Evolutionary conservation across 2,113 vertebrate species (phyloP), one percentile per base, ranked within the genome.

Genomic region (Lampris megalopsis): DNA sequence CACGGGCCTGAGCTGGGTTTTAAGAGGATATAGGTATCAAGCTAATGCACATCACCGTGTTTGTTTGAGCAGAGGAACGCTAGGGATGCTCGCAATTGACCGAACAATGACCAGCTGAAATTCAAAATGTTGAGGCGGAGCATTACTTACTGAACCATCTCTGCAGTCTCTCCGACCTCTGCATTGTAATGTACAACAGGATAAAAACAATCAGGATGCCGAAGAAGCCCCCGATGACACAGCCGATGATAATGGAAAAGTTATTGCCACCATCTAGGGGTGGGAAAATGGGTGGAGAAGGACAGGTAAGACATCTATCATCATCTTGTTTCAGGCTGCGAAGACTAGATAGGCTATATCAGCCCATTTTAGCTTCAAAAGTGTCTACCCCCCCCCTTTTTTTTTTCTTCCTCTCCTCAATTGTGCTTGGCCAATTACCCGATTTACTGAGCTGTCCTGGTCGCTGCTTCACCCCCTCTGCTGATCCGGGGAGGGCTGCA

Each of bases 141-240:
- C 5, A 7, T 0, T 48, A 86, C 92, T 93, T 75, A 95, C 94
- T 64, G 43, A 90, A 89, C 41, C 89, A 94, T 38, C 42, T 72
- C 82, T 81, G 91, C 35, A 89, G 47, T 2, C n/a, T 87, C 45
- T 89, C 82, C 1, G 93, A 94, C 75, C 71, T 90, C 75, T 56
- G 78, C 45, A 95, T 64, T 24, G 61, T 4, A 3, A 45, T 0
- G 47, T 76, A 94, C 0, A 47, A n/a, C 11, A 91, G 66, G 50
- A 40, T 69, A 9, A 86, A 82, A 65, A 92, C 57, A 53, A 93
- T 35, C 38, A 94, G 52, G 43, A 70, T 43, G 0, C 89, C 89
- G 7, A 93, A 88, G 79, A 94, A 93, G 5, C 86, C 93, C 3
- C 93, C 93, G 1, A 94, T 60, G 37, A 52, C 52, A n/a, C 92